Conservation (phyloP, 1,140 invertebrate species). For the Laupala kohalensis region DNA sequence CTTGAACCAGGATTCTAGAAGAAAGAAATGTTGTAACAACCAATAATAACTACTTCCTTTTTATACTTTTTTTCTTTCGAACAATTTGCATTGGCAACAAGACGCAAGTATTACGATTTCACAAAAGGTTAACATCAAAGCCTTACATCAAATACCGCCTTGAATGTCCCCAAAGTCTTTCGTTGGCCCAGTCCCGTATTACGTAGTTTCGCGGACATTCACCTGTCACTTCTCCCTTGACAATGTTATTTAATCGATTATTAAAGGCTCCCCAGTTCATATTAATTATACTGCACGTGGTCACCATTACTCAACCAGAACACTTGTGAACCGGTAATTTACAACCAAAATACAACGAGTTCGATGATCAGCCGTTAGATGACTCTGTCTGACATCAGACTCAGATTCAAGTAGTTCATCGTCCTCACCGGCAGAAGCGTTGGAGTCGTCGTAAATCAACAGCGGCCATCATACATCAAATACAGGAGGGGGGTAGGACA, state of each 20-base stretch:
- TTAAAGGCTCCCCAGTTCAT: background rate
- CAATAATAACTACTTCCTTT: no score
- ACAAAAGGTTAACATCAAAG: no score
- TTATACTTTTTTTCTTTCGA: no score
- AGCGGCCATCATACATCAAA: constrained; percentile 14
- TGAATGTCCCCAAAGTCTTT: no score
- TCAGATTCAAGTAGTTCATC: background rate
- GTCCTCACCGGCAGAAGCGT: background rate
- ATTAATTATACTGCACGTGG: background rate
- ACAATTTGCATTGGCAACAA: no score
- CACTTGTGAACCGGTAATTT: background rate
- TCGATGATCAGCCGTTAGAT: background rate
- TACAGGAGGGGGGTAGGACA: background rate
- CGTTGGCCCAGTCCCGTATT: no score
- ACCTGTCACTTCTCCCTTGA: background rate
- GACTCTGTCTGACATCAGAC: background rate
- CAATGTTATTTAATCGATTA: background rate
- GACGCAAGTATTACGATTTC: no score
- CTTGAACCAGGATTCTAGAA: no score
- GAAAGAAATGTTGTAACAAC: no score
- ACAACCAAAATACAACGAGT: background rate
- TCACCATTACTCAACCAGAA: background rate
- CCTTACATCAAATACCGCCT: no score
- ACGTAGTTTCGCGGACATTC: background rate
- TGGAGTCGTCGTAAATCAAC: constrained; percentile 1